These are phyloP conservation scores for Syritta pipiens DNA, from an alignment of 2,888 invertebrate genomes.

Conservation along the genomic window DNA sequence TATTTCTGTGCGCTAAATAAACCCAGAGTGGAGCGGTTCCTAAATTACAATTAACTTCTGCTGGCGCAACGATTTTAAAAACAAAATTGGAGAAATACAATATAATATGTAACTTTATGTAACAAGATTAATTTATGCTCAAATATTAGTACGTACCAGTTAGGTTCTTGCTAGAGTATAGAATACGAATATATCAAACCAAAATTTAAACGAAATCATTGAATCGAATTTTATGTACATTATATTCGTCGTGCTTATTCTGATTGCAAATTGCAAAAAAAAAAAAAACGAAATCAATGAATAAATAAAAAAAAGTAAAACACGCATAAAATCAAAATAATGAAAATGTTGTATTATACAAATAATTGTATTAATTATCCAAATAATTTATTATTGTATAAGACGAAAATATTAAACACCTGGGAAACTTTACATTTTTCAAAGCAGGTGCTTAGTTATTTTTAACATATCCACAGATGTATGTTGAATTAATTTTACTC, in stretches of 20 bases:
- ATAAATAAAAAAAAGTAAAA: slow-evolving; percentile 25
- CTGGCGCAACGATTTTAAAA: slow-evolving; percentile 22
- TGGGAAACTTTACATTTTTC: slow-evolving; percentile 41
- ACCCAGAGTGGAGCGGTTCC: slow-evolving; percentile 78
- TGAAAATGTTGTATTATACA: slow-evolving; percentile 49
- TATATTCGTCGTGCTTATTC: too few relatives aligned
- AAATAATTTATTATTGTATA: slow-evolving; percentile 6
- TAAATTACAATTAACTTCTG: slow-evolving; percentile 64
- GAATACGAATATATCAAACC: background rate
- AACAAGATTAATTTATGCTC: slow-evolving; percentile 60
- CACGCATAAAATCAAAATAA: slow-evolving; percentile 64
- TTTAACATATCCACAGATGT: background rate
- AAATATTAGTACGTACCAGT: slow-evolving; percentile 59
- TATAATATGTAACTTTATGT: slow-evolving; percentile 12
- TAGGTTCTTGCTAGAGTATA: slow-evolving; percentile 49
- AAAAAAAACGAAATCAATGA: slow-evolving; percentile 5
- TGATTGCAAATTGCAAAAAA: too few relatives aligned
- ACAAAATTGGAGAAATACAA: slow-evolving; percentile 13
- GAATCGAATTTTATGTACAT: slow-evolving; percentile 56
- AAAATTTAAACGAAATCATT: slow-evolving; percentile 15
- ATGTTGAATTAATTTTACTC: slow-evolving; percentile 1
- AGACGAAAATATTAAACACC: slow-evolving; percentile 27
- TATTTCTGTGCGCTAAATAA: slow-evolving; percentile 79
- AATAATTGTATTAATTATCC: slow-evolving; percentile 19
- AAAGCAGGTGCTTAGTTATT: slow-evolving; percentile 56